Percentiles rank a stretch among this genome's conserved stretches.
Evolutionary conservation across 37 sponge, comb jelly and placozoan species (phyloP).

Genomic region (Chondrilla cf. caribensis): DNA sequence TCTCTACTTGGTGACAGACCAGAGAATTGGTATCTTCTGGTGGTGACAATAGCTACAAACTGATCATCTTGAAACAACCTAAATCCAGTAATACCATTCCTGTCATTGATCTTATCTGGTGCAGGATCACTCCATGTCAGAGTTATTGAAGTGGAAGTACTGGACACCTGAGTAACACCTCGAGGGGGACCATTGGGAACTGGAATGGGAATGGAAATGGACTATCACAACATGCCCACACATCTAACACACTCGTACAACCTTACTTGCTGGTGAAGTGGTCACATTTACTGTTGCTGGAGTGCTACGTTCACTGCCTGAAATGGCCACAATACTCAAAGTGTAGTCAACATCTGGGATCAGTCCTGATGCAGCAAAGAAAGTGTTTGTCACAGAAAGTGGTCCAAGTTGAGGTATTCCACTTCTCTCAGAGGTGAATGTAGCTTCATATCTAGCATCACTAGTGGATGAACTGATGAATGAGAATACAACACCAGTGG

Average conservation of each 20-base stretch:
- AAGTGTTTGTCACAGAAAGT: too few relatives aligned
- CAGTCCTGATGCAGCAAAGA: not conserved
- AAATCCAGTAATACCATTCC: constrained; percentile 16
- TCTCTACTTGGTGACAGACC: not conserved
- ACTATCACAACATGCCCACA: too few relatives aligned
- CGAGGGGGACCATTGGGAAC: constrained; percentile 22
- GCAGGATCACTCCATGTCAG: constrained; percentile 13
- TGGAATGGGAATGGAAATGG: constrained; percentile 2
- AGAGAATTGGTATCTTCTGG: not conserved
- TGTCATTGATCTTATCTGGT: not conserved
- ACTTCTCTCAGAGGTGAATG: not conserved
- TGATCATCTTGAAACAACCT: not conserved
- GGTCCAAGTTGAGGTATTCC: not conserved
- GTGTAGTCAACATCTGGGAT: constrained; percentile 16
- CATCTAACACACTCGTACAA: too few relatives aligned
- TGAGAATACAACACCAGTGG: not conserved
- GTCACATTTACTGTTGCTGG: not conserved
- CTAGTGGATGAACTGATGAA: not conserved
- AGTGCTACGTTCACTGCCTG: not conserved
- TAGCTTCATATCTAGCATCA: not conserved
- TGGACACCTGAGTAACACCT: not conserved
- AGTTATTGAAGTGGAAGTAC: constrained; percentile 1
- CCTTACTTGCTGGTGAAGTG: not conserved
- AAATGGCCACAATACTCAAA: not conserved
- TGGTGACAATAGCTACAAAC: not conserved